A percentile compares a stretch with the other conserved stretches of the same genome.
Evolutionary conservation across 2,113 vertebrate species (phyloP).

Genomic region (Nothocercus nigrocapillus): DNA sequence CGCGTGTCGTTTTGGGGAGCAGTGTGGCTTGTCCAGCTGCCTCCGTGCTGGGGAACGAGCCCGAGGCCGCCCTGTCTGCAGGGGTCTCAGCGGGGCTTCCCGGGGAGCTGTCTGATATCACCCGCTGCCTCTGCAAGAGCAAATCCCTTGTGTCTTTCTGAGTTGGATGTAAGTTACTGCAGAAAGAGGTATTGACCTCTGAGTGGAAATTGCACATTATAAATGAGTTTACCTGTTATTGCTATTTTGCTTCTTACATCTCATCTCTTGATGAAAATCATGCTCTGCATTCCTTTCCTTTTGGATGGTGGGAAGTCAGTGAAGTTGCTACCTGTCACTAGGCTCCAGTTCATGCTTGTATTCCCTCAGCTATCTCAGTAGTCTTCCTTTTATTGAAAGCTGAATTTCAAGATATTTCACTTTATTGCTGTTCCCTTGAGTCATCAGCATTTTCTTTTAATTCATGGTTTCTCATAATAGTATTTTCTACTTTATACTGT

Average conservation of each 20-base stretch:
- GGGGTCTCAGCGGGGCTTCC: no score
- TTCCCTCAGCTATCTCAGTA: neutral
- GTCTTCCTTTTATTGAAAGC: neutral
- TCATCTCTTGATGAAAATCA: neutral
- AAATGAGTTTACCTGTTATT: neutral
- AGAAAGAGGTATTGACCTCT: neutral
- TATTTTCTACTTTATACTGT: neutral
- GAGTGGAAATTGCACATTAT: neutral
- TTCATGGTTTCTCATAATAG: neutral
- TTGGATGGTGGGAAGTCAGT: neutral
- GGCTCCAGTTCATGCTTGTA: neutral
- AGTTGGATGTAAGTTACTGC: neutral
- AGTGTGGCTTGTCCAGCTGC: neutral
- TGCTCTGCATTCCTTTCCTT: neutral
- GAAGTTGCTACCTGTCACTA: neutral
- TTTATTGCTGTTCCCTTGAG: neutral
- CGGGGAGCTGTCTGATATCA: no score
- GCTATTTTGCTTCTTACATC: neutral
- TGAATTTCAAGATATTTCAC: neutral
- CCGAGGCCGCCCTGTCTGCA: neutral
- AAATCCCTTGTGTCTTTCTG: no score
- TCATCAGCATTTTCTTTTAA: neutral
- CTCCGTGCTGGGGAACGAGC: neutral
- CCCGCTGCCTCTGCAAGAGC: no score
- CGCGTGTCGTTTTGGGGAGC: neutral